Conservation (phyloP, 2,888 invertebrate genomes). For the Caenorhabditis drosophilae region DNA sequence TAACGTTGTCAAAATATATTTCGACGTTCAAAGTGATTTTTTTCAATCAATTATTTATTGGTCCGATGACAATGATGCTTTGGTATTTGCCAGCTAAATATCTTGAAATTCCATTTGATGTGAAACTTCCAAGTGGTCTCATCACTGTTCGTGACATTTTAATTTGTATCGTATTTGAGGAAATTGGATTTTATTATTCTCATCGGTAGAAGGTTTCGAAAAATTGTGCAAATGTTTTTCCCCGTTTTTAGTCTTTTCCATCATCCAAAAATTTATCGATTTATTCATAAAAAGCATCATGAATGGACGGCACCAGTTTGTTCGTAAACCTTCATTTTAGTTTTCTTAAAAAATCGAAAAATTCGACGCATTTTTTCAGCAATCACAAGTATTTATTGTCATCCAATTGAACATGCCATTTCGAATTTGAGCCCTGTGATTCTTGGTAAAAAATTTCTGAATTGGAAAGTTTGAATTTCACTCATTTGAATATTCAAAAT, state of each 20-base stretch:
- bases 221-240: too few relatives aligned
- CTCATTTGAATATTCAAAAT: too few relatives aligned
- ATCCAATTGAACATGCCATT: constrained; percentile 69
- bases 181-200: constrained; percentile 83
- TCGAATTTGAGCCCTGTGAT: constrained; percentile 81
- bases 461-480: too few relatives aligned
- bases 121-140: neutral
- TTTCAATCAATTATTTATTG: constrained; percentile 28
- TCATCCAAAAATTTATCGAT: constrained; percentile 79
- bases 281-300: constrained; percentile 85
- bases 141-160: constrained; percentile 74
- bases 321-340: constrained; percentile 15
- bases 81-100: constrained; percentile 30
- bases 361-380: constrained; percentile 30
- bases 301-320: constrained; percentile 87
- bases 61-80: constrained; percentile 13
- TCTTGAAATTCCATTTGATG: constrained; percentile 6
- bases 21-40: constrained; percentile 28
- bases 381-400: constrained; percentile 54
- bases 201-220: too few relatives aligned
- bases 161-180: constrained; percentile 80
- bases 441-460: constrained; percentile 71
- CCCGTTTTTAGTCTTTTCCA: constrained; percentile 82
- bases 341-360: neutral
- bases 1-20: constrained; percentile 18